phyloP scores from a whole-genome alignment of 2,888 invertebrate genomes.

The Gandaritis pyraliata region DNA sequence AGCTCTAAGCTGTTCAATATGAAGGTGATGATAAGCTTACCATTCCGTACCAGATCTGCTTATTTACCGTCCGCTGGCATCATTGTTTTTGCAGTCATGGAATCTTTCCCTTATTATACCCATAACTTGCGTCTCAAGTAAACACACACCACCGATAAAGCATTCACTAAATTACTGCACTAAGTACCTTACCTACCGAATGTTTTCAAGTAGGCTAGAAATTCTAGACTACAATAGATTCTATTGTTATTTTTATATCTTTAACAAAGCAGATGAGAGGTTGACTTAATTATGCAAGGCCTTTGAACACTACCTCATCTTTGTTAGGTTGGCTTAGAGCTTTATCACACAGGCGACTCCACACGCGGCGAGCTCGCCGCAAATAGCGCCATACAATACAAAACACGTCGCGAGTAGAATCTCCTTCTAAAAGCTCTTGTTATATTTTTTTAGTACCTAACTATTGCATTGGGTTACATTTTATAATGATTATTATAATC shows the following conservation, averaged over 20 bases:
- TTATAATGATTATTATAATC: not conserved
- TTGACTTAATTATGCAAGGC: not conserved
- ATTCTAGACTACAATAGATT: not conserved
- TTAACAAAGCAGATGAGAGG: not conserved
- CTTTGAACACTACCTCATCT: conserved; percentile 12
- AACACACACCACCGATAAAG: not conserved
- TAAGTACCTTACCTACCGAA: too few relatives aligned
- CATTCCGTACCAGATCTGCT: conserved; percentile 20
- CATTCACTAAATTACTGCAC: not conserved
- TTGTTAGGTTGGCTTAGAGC: not conserved
- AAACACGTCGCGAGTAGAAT: too few relatives aligned
- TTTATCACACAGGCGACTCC: too few relatives aligned
- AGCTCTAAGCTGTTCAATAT: conserved; percentile 89
- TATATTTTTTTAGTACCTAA: not conserved
- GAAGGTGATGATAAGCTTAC: conserved; percentile 33
- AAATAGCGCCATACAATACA: too few relatives aligned
- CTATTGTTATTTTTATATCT: not conserved
- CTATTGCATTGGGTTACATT: not conserved
- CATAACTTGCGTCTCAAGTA: not conserved
- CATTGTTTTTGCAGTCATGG: not conserved
- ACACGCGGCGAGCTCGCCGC: too few relatives aligned
- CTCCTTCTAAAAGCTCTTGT: too few relatives aligned
- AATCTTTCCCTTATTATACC: too few relatives aligned
- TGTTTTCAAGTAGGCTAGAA: not conserved
- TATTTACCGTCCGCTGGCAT: not conserved